phyloP scores from a whole-genome alignment of 1,140 invertebrate genomes.

The Capitella teleta region DNA sequence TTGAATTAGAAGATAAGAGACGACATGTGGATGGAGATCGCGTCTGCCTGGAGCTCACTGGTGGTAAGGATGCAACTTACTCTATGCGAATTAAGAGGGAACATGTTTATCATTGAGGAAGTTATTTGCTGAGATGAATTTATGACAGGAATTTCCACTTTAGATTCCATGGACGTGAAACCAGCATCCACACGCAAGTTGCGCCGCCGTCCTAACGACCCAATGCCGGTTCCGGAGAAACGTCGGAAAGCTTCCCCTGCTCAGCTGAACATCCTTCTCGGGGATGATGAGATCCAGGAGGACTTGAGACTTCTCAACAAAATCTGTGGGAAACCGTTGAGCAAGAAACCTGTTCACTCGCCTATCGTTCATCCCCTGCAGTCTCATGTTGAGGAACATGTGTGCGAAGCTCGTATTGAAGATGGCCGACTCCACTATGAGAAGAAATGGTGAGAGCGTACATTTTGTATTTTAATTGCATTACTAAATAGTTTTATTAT shows the following conservation, averaged over 20 bases:
- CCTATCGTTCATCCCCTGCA: slow-evolving; percentile 16
- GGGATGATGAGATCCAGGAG: slow-evolving; percentile 77
- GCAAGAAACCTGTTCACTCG: not conserved
- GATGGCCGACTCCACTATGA: slow-evolving; percentile 90
- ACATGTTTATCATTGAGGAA: not conserved
- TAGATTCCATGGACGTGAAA: slow-evolving; percentile 45
- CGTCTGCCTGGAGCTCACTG: slow-evolving; percentile 72
- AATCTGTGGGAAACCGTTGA: slow-evolving; percentile 36
- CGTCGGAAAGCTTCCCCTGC: slow-evolving; percentile 54
- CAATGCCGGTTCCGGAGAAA: slow-evolving; percentile 62
- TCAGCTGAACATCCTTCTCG: slow-evolving; percentile 71
- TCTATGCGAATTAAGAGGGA: not conserved
- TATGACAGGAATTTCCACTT: not conserved
- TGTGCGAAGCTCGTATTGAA: slow-evolving; percentile 70
- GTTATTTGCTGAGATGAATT: not conserved
- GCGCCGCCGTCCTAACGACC: slow-evolving; percentile 81
- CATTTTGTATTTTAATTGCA: too few species aligned
- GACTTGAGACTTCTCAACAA: slow-evolving; percentile 75
- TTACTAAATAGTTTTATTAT: too few species aligned
- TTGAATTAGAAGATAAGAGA: slow-evolving; percentile 85
- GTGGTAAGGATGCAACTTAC: slow-evolving; percentile 45
- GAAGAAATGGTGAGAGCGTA: slow-evolving; percentile 75
- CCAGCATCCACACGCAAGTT: slow-evolving; percentile 69
- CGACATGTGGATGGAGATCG: slow-evolving; percentile 78
- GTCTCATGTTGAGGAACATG: too few species aligned